Evolutionary conservation across 2,888 invertebrate species (phyloP).

Genomic region (Xestoiulus laeticollis): DNA sequence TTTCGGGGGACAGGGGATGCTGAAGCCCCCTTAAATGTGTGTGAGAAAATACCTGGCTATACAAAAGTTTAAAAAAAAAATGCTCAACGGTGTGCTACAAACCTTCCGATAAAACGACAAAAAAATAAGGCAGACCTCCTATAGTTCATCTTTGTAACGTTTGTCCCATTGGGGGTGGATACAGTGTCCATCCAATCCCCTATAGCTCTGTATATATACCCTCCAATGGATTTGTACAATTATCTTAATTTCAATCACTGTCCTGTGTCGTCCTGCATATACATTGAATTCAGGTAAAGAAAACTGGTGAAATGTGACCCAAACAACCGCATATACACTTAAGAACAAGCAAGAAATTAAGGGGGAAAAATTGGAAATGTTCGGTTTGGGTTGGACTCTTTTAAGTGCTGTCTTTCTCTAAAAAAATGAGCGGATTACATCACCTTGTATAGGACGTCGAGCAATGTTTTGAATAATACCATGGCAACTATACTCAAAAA

Average conservation of each 20-base stretch:
- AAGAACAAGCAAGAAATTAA: neutral
- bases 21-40: neutral
- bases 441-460: neutral
- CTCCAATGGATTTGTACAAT: conserved; percentile 12
- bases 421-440: neutral
- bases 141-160: neutral
- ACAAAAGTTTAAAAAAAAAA: neutral
- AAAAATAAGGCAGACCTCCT: conserved; percentile 1
- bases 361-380: neutral
- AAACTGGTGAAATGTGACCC: neutral
- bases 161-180: neutral
- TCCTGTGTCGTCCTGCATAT: conserved; percentile 11
- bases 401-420: no score
- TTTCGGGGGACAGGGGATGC: neutral
- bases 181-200: neutral
- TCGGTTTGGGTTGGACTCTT: neutral
- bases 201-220: neutral
- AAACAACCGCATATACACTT: neutral
- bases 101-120: neutral
- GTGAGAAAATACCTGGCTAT: neutral
- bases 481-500: neutral
- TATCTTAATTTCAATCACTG: neutral
- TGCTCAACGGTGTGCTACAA: neutral
- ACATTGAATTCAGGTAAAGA: neutral
- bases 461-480: neutral